phyloP scores from a whole-genome alignment of 2,888 invertebrate species.

The Mycalesis mineus region DNA sequence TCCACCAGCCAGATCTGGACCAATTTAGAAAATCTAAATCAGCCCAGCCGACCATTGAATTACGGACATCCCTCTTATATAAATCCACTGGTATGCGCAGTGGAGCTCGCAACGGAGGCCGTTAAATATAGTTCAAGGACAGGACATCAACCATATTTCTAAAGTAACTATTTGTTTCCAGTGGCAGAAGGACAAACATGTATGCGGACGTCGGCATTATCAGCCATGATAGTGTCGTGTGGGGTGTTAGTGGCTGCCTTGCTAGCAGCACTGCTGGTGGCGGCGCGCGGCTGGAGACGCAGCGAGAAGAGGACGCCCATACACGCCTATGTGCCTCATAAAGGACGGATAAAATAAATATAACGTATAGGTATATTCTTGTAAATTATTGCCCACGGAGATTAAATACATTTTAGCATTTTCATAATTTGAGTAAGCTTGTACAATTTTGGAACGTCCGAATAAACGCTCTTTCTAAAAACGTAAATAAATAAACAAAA shows the following conservation, averaged over 20 bases:
- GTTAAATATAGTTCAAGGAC: no score
- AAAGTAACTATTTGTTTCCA: constrained; percentile 32
- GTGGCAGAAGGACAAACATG: constrained; percentile 80
- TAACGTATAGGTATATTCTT: background rate
- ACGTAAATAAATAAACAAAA: no score
- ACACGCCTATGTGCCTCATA: constrained; percentile 80
- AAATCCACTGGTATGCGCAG: no score
- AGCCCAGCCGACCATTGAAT: no score
- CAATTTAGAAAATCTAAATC: no score
- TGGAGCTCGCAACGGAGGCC: no score
- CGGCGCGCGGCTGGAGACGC: constrained; percentile 85
- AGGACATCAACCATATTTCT: no score
- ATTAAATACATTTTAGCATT: constrained; percentile 6
- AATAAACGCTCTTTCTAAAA: no score
- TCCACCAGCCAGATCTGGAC: no score
- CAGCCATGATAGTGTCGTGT: constrained; percentile 82
- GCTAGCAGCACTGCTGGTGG: constrained; percentile 84
- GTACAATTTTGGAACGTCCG: no score
- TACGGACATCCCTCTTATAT: no score
- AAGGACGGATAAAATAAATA: constrained; percentile 79
- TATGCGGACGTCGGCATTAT: constrained; percentile 80
- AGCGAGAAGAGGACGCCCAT: constrained; percentile 69
- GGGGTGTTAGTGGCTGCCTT: constrained; percentile 85
- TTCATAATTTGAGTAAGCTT: background rate
- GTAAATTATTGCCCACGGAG: constrained; percentile 2